Percentiles rank a stretch among this genome's conserved stretches.
phyloP scores from a whole-genome alignment of 2,797 vertebrate genomes.

The Muraenolepis orangiensis region DNA sequence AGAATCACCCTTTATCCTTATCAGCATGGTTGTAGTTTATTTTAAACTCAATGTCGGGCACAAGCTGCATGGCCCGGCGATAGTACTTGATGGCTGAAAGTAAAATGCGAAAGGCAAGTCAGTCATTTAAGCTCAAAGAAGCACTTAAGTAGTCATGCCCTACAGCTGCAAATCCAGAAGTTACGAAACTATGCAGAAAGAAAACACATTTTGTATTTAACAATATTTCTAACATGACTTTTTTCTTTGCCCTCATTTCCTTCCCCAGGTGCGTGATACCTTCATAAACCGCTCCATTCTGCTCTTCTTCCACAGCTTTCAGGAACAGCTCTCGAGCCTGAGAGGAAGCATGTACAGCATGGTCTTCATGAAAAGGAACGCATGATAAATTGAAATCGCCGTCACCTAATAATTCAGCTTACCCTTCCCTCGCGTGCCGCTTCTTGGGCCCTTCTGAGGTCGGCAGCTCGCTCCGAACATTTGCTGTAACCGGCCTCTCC shows the following conservation, averaged over 20 bases:
- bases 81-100: conserved; percentile 98
- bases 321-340: conserved; percentile 95
- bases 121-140: not conserved
- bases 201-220: not conserved
- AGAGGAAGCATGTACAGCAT: conserved; percentile 26
- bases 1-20: conserved; percentile 70
- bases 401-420: conserved; percentile 28
- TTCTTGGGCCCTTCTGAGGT: conserved; percentile 83
- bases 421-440: conserved; percentile 88
- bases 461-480: conserved; percentile 64
- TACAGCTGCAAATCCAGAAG: not conserved
- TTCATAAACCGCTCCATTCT: conserved; percentile 95
- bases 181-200: not conserved
- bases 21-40: conserved; percentile 92
- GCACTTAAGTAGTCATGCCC: not conserved
- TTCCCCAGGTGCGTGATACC: conserved; percentile 64
- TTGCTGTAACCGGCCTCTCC: conserved; percentile 65
- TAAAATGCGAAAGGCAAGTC: conserved; percentile 34
- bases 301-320: conserved; percentile 93
- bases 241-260: no score
- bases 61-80: conserved; percentile 96
- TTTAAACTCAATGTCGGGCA: conserved; percentile 97
- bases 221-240: not conserved
- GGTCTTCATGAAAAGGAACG: not conserved
- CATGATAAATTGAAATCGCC: not conserved